Base-by-base conservation (phyloP, 2,113 vertebrate genomes). In the Actenoides hombroni region DNA sequence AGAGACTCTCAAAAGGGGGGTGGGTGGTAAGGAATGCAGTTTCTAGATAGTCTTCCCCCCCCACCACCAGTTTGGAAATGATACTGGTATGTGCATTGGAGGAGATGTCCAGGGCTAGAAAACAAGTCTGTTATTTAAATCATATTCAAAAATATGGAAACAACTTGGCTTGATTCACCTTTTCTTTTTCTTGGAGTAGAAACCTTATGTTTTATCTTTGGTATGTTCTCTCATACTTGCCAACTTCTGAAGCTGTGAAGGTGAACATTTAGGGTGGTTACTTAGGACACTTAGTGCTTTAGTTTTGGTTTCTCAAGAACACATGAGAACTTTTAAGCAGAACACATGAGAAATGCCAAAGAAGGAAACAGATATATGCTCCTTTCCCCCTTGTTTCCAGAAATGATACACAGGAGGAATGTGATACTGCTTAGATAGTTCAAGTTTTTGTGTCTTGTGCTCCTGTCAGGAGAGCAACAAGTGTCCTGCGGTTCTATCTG, bases 91-190 rank as follows among this genome's bases (percentile, higher is more conserved):
- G 69, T 91, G 29, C 48, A 44, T 31, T 94, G 67, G 40, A 89
- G 48, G 48, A 8, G 73, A 37, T 18, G 18, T 57, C 37, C n/a
- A n/a, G 48, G 53, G 42, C 57, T 91, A 81, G 69, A 88, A 88
- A 91, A 67, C 69, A 79, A 31, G 57, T 75, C 86, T 95, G 77
- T 87, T 95, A 94, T 84, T 97, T 83, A 95, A 95, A 94, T 96
- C 20, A 11, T 85, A 53, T 48, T 87, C 31, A 76, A 92, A 91
- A 95, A 87, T 87, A 82, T 49, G 81, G 44, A 85, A 95, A 91
- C 39, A 68, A 44, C 48, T 82, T 95, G 91, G 69, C 74, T 92
- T 77, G 60, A 25, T 84, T 82, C 91, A 57, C 69, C 39, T 91
- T 68, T 93, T 53, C 28, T 87, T 67, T 76, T 85, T 69, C 48